A percentile compares a stretch with the other conserved stretches of the same genome.
These are phyloP conservation scores for Phalanger gymnotis DNA, from an alignment of 2,797 vertebrate species.

Conservation along the genomic window DNA sequence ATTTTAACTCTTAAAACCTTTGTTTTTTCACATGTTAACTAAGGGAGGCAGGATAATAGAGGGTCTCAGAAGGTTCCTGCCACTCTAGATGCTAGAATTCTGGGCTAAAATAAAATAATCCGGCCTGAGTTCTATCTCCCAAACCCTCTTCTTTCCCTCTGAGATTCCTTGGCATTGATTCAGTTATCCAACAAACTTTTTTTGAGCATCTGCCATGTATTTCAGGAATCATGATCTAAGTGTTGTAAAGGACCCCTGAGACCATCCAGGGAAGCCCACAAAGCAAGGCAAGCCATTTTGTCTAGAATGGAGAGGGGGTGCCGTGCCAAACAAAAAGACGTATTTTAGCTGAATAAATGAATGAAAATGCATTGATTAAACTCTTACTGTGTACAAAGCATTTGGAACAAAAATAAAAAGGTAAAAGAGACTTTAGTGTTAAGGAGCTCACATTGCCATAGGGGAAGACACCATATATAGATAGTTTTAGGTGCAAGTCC, in stretches of 20 bases:
- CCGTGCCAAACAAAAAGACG: not conserved
- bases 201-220: not conserved
- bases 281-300: not conserved
- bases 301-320: not conserved
- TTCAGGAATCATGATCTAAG: not conserved
- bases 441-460: not conserved
- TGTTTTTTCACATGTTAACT: not conserved
- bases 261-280: not conserved
- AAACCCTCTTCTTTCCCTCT: not conserved
- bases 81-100: not conserved
- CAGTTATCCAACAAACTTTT: not conserved
- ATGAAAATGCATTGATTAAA: not conserved
- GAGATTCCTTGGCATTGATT: not conserved
- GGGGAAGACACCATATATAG: not conserved
- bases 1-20: not conserved
- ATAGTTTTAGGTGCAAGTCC: not conserved
- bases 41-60: not conserved
- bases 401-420: not conserved
- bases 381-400: not conserved
- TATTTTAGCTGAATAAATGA: not conserved
- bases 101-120: not conserved
- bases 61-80: not conserved
- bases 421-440: not conserved
- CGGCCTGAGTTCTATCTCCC: not conserved
- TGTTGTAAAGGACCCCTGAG: not conserved